A percentile compares a stretch with the other conserved stretches of the same genome.
These are phyloP conservation scores for Axinella damicornis DNA, from an alignment of 37 sponge, comb jelly and placozoan genomes.

Conservation along the genomic window DNA sequence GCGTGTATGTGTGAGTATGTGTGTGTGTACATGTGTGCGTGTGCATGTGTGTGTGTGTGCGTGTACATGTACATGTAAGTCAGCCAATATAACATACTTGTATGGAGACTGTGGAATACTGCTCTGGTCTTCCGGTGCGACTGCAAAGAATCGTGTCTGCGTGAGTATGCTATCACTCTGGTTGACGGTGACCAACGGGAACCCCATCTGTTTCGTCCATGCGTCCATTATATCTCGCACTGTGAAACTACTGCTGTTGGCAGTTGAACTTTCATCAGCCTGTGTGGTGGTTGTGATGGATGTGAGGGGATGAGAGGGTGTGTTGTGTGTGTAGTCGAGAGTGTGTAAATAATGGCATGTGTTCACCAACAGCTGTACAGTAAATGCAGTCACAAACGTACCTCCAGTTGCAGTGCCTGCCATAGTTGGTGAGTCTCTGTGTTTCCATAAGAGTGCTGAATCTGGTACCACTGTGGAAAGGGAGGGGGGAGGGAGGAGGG, in stretches of 20 bases:
- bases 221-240: conserved; percentile 87
- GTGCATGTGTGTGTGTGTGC: not conserved
- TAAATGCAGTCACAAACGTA: no score
- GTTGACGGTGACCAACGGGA: conserved; percentile 72
- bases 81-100: conserved; percentile 25
- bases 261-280: no score
- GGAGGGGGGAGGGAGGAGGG: no score
- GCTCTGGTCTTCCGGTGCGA: not conserved
- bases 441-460: conserved; percentile 67
- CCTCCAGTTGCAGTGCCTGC: conserved; percentile 56
- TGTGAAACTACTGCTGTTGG: no score
- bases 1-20: no score
- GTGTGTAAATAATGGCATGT: no score
- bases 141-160: conserved; percentile 52
- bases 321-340: no score
- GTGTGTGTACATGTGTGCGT: conserved; percentile 1
- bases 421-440: conserved; percentile 81
- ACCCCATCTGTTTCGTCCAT: conserved; percentile 93
- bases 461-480: conserved; percentile 56
- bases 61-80: no score
- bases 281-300: no score
- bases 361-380: no score
- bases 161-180: conserved; percentile 7
- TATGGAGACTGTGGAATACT: conserved; percentile 45
- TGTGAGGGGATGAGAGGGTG: not conserved